A percentile compares a stretch with the other conserved stretches of the same genome.
Evolutionary conservation across 2,113 vertebrate genomes (phyloP).

Genomic region (Tylochromis polylepis): DNA sequence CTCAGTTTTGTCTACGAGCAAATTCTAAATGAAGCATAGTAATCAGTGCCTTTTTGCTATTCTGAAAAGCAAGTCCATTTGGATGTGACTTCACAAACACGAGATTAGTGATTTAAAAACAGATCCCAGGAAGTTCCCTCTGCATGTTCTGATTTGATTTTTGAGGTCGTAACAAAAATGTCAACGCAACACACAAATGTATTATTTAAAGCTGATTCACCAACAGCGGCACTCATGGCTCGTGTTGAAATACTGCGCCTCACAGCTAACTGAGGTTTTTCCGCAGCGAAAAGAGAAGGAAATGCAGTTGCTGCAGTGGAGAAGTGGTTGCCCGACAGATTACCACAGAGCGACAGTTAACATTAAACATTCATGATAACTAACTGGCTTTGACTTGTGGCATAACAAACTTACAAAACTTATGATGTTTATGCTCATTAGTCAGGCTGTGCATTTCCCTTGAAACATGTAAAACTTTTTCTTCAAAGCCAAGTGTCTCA

Average conservation of each 20-base stretch:
- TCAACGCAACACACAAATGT: not conserved
- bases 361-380: conserved; percentile 20
- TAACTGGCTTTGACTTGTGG: not conserved
- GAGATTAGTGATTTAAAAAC: not conserved
- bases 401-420: not conserved
- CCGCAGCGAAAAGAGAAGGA: not conserved
- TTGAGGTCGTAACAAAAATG: not conserved
- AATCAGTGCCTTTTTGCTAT: not conserved
- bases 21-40: not conserved
- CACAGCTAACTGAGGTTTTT: not conserved
- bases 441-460: not conserved
- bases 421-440: not conserved
- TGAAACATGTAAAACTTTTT: conserved; percentile 19
- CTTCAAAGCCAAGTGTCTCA: not conserved
- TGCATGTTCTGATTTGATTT: not conserved
- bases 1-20: not conserved
- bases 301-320: not conserved
- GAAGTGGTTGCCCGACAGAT: not conserved
- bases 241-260: too few species aligned
- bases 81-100: not conserved
- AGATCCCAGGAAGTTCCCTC: not conserved
- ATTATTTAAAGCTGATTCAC: not conserved
- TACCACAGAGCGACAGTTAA: not conserved
- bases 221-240: not conserved
- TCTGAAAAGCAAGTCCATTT: not conserved